These are phyloP conservation scores for Hylaeus anthracinus DNA, from an alignment of 1,140 invertebrate genomes.

Conservation along the genomic window DNA sequence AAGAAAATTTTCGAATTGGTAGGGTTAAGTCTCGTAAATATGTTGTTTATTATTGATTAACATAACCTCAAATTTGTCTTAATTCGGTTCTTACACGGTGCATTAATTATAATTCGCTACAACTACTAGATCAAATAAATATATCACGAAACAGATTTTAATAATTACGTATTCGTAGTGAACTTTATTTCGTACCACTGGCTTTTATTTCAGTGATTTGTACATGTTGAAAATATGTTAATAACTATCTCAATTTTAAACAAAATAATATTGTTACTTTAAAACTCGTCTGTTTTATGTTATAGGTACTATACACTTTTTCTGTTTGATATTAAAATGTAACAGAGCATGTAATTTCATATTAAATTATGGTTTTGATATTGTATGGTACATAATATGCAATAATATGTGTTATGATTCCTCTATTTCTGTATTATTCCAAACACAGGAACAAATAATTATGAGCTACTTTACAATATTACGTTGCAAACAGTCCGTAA, in stretches of 20 bases:
- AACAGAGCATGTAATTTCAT: background rate
- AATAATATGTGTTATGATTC: slow-evolving; percentile 14
- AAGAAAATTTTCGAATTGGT: background rate
- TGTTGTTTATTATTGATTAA: slow-evolving; percentile 10
- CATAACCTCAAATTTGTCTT: slow-evolving; percentile 26
- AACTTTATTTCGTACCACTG: background rate
- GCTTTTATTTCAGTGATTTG: background rate
- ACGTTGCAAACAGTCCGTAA: slow-evolving; percentile 48
- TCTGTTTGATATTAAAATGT: background rate
- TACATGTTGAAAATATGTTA: background rate
- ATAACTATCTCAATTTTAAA: no score
- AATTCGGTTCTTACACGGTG: background rate
- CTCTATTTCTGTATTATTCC: slow-evolving; percentile 29
- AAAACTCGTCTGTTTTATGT: background rate
- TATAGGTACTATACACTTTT: background rate
- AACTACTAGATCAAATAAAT: background rate
- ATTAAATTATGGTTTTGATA: background rate
- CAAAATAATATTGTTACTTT: background rate
- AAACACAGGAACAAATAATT: slow-evolving; percentile 56
- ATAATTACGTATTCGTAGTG: background rate
- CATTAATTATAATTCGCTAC: background rate
- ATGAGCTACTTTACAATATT: slow-evolving; percentile 64
- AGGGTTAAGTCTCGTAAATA: background rate
- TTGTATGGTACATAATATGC: background rate
- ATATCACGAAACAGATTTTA: background rate